Evolutionary conservation across 1,140 invertebrate species (phyloP).

Genomic region (Cyclargus thomasi): DNA sequence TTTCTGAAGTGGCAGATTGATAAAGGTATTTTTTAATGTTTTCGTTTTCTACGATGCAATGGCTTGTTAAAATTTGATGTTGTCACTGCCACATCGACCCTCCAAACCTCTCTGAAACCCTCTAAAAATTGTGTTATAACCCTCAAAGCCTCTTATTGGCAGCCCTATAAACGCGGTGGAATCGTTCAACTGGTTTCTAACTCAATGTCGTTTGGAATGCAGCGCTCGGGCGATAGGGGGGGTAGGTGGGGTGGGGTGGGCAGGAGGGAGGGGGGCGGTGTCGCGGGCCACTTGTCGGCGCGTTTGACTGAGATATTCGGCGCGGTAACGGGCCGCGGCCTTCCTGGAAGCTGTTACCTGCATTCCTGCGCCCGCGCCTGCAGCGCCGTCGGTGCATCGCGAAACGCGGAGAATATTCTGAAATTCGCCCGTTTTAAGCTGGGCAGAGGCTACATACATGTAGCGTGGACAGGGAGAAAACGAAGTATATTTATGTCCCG

Average conservation of each 20-base stretch:
- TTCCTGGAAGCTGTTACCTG: conserved; percentile 72
- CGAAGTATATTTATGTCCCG: no score
- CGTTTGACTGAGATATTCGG: conserved; percentile 73
- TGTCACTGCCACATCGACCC: no score
- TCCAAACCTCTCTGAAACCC: not conserved
- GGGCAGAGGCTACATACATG: no score
- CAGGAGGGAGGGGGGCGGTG: conserved; percentile 64
- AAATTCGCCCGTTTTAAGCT: not conserved
- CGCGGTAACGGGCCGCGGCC: conserved; percentile 70
- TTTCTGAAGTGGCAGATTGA: no score
- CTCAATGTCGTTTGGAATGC: conserved; percentile 69
- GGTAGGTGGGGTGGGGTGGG: conserved; percentile 27
- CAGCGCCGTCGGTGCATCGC: conserved; percentile 26
- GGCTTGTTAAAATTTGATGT: no score
- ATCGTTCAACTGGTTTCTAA: conserved; percentile 68
- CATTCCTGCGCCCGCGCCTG: conserved; percentile 57
- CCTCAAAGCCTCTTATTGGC: not conserved
- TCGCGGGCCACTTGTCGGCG: conserved; percentile 62
- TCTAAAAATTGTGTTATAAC: conserved; percentile 18
- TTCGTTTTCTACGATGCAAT: no score
- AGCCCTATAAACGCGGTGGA: conserved; percentile 15
- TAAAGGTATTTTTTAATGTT: no score
- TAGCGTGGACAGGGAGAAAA: no score
- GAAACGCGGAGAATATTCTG: not conserved
- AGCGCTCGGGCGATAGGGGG: conserved; percentile 32